Percentiles rank a stretch among this genome's conserved stretches.
phyloP scores from a whole-genome alignment of 1,140 invertebrate species.

The Drosophila lowei region DNA sequence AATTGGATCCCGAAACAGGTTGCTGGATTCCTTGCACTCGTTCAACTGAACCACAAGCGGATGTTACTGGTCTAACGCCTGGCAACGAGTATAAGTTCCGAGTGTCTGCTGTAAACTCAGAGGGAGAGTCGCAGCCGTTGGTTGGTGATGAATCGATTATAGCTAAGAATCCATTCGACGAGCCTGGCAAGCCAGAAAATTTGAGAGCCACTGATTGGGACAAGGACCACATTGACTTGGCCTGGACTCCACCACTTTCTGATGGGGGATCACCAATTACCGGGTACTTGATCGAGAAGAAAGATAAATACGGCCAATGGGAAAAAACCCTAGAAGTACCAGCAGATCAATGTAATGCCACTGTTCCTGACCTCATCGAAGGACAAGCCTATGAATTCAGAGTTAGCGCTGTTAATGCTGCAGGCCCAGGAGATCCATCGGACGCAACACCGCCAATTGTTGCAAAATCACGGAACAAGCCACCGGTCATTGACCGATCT shows the following conservation, averaged over 20 bases:
- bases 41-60: constrained; percentile 91
- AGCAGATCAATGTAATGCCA: constrained; percentile 90
- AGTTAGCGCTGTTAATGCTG: constrained; percentile 95
- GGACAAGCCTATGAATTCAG: constrained; percentile 96
- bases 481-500: constrained; percentile 94
- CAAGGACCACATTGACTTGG: constrained; percentile 95
- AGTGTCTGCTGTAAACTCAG: constrained; percentile 97
- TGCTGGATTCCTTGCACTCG: constrained; percentile 96
- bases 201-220: constrained; percentile 97
- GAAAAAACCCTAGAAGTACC: constrained; percentile 88
- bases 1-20: constrained; percentile 96
- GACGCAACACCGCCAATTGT: constrained; percentile 96
- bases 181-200: constrained; percentile 96
- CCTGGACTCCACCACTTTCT: constrained; percentile 91
- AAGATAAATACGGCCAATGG: constrained; percentile 97
- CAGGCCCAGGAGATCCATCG: constrained; percentile 96
- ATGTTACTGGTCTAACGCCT: constrained; percentile 93
- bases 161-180: constrained; percentile 98
- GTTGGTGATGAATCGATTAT: constrained; percentile 92
- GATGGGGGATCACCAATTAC: constrained; percentile 95
- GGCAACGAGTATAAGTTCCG: constrained; percentile 97
- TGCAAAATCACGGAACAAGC: constrained; percentile 96
- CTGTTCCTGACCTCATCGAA: constrained; percentile 94
- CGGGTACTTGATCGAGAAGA: constrained; percentile 95
- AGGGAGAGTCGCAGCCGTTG: constrained; percentile 98